Evolutionary conservation across 2,113 vertebrate genomes (phyloP), one percentile per base, ranked within the genome.

Genomic region (Gopherus evgoodei): DNA sequence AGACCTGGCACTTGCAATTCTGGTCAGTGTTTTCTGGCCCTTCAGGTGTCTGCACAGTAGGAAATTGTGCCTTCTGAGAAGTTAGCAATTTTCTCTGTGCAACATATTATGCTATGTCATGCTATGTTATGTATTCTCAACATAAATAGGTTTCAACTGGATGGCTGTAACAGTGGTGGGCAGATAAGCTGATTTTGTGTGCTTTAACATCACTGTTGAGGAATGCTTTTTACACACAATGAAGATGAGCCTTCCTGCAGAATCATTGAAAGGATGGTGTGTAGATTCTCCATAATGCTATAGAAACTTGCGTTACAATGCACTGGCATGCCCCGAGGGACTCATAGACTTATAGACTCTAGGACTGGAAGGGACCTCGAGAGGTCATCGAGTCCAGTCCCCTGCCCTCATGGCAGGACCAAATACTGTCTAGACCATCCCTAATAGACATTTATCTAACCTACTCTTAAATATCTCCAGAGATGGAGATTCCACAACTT

Each of bases 241-340:
- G 31, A 76, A 94, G 93, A 89, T 56, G 8, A 89, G 21, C 59
- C 93, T 87, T 94, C 13, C 47, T 91, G n/a, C 42, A 86, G 86
- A 59, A 75, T 42, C 38, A 90, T 22, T 79, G 62, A 13, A 85
- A 65, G 4, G 5, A 53, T 75, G 16, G 27, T 69, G 90, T 86
- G 31, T 0, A 0, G 54, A 25, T 42, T 38, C 42, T 11, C 0
- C 25, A 57, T 50, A 92, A 62, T 50, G 88, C 81, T 79, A 17
- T 35, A 92, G 79, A 93, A 94, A 84, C 8, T 35, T 83, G 4
- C 4, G 38, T 83, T 95, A 90, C n/a, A 52, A 59, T 57, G 38
- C 25, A 38, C 94, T 4, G 0, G 38, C 44, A 19, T 29, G 42
- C 90, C 16, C 90, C 59, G 85, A 78, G 42, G 88, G 65, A 42